These are phyloP conservation scores for Drosophila siamana DNA, from an alignment of 2,888 invertebrate species.

Conservation along the genomic window DNA sequence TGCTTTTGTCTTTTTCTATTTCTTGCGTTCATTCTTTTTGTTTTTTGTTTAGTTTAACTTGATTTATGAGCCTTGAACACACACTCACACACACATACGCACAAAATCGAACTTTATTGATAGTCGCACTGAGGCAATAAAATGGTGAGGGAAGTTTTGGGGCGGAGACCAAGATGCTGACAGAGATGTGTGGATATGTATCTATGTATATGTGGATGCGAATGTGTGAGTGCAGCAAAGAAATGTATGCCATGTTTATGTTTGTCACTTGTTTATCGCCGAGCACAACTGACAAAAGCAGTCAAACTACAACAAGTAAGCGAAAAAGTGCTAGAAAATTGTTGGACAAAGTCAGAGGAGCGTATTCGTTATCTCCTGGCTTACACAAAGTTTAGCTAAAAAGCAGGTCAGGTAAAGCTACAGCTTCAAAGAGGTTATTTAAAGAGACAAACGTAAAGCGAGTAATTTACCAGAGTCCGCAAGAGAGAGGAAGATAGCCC, in stretches of 20 bases:
- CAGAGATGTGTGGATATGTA: slow-evolving; percentile 41
- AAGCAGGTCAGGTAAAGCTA: slow-evolving; percentile 50
- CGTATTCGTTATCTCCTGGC: slow-evolving; percentile 35
- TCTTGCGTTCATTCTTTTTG: neutral
- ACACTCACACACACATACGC: slow-evolving; percentile 19
- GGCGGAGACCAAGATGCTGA: slow-evolving; percentile 54
- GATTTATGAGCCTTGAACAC: slow-evolving; percentile 63
- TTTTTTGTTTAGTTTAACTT: slow-evolving; percentile 65
- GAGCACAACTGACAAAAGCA: slow-evolving; percentile 32
- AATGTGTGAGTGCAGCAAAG: slow-evolving; percentile 20
- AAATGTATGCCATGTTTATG: slow-evolving; percentile 61
- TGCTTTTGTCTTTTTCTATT: neutral
- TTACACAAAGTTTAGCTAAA: slow-evolving; percentile 34
- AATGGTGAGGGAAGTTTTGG: slow-evolving; percentile 22
- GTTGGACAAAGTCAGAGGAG: slow-evolving; percentile 40
- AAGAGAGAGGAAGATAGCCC: slow-evolving; percentile 4
- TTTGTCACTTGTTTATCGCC: slow-evolving; percentile 57
- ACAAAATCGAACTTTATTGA: slow-evolving; percentile 72
- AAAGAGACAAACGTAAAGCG: slow-evolving; percentile 50
- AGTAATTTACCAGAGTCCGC: slow-evolving; percentile 37
- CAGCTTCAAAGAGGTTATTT: slow-evolving; percentile 31
- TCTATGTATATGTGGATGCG: neutral
- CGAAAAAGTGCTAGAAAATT: slow-evolving; percentile 42
- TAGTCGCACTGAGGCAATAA: slow-evolving; percentile 66
- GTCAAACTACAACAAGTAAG: slow-evolving; percentile 12